Evolutionary conservation across 2,888 invertebrate genomes (phyloP).

Genomic region (Oscheius sp.): DNA sequence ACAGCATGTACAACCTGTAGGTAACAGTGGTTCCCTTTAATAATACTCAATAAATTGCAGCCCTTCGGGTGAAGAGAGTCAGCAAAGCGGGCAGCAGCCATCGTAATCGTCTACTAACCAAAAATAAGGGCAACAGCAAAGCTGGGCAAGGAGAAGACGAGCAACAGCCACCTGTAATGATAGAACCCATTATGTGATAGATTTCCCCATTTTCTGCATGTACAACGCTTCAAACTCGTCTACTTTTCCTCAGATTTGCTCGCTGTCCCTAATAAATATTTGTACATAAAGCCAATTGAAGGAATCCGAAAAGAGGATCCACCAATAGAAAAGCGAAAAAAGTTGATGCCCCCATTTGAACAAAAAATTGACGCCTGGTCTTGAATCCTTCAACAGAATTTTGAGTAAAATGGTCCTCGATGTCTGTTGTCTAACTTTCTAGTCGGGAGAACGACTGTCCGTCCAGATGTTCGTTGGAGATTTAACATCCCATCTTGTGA

Average conservation of each 20-base stretch:
- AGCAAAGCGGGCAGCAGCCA: constrained; percentile 59
- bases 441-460: neutral
- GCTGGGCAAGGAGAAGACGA: constrained; percentile 44
- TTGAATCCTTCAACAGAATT: too few relatives aligned
- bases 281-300: too few relatives aligned
- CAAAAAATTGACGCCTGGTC: too few relatives aligned
- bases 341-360: too few relatives aligned
- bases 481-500: neutral
- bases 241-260: constrained; percentile 10
- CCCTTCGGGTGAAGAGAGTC: constrained; percentile 59
- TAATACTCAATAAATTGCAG: constrained; percentile 38
- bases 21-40: constrained; percentile 5
- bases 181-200: neutral
- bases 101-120: constrained; percentile 53
- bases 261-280: constrained; percentile 14
- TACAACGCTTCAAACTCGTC: neutral
- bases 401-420: too few relatives aligned
- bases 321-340: too few relatives aligned
- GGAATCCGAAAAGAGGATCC: too few relatives aligned
- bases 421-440: too few relatives aligned
- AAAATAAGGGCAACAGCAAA: constrained; percentile 60
- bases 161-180: constrained; percentile 8
- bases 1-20: constrained; percentile 31
- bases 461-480: neutral
- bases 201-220: neutral